These are phyloP conservation scores for Enteromius thamalakanensis DNA, from an alignment of 2,797 vertebrate genomes.

Conservation along the genomic window DNA sequence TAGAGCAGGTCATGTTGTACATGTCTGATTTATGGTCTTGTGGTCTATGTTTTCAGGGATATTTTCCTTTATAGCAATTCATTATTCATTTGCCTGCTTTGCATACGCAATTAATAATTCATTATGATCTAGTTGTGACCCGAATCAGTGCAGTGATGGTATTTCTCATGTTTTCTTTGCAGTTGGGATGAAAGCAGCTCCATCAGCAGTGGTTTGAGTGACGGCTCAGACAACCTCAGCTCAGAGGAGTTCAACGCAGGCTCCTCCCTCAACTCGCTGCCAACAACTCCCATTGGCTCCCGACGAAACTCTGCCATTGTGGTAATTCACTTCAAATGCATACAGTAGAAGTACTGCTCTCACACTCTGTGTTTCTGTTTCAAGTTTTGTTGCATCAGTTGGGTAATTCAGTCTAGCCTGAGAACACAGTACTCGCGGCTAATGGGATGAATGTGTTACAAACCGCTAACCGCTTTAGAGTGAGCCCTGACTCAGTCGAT, in stretches of 20 bases:
- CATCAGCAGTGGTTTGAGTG: constrained; percentile 98
- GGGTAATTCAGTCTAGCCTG: constrained; percentile 1
- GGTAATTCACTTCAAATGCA: constrained; percentile 71
- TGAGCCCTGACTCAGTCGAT: constrained; percentile 37
- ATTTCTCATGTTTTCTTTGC: constrained; percentile 54
- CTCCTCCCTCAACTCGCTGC: constrained; percentile 95
- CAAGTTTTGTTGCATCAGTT: neutral
- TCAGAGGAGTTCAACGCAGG: constrained; percentile 97
- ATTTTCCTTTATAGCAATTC: neutral
- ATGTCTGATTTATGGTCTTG: neutral
- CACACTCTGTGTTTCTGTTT: constrained; percentile 20
- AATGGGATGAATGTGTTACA: constrained; percentile 46
- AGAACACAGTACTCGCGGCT: constrained; percentile 7
- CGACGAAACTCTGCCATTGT: constrained; percentile 91
- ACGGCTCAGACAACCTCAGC: constrained; percentile 97
- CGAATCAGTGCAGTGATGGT: constrained; percentile 4
- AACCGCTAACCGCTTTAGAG: constrained; percentile 24
- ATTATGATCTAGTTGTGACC: neutral
- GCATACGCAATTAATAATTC: neutral
- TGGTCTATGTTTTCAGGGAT: neutral
- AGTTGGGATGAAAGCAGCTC: constrained; percentile 99
- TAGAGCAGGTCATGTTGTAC: neutral
- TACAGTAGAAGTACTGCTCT: constrained; percentile 5
- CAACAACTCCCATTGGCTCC: constrained; percentile 91
- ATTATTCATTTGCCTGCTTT: neutral